Evolutionary conservation across 2,888 invertebrate species (phyloP), one percentile per base, ranked within the genome.

Genomic region (Drosophila flavopinicola): DNA sequence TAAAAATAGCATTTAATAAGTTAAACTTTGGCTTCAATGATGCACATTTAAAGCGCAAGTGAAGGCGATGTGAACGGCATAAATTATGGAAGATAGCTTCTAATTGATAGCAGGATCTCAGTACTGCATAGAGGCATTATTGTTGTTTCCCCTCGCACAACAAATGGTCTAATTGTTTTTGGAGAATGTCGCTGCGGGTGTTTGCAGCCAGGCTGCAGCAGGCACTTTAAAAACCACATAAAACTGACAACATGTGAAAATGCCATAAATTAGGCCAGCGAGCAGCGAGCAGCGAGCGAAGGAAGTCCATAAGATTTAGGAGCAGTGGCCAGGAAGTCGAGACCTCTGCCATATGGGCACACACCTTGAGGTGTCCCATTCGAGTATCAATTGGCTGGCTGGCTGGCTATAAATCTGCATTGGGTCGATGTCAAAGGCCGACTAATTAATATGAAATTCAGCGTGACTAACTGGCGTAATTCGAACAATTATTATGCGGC

Each of bases 241-340:
- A 79, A 88, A 87, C 59, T 80, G 87, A 87, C 87, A 88, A 85
- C 88, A 88, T 88, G 87, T 88, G 88, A 86, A 78, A 87, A 80
- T 69, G 78, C 66, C 75, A 88, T 88, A 88, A 88, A 88, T 88
- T 87, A 83, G 30, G 60, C n/a, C 30, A 44, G 33, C 24, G 48
- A 47, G 4, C 32, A 20, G 39, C 7, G 33, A 32, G 32, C 32
- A 32, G 32, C 11, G 9, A 13, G 39, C 48, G 2, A 73, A 70
- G 74, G 61, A 70, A 70, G 65, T 61, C 57, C 41, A 47, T 63
- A 66, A 85, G 79, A 80, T 83, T 80, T 85, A 79, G 60, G 33
- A 51, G 77, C 52, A 47, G 51, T 65, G 78, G 75, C 69, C 80
- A 73, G 77, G 73, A 76, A 78, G 78, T 65, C 71, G 39, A 41